phyloP scores from a whole-genome alignment of 2,797 vertebrate genomes.

The Heterohyrax brucei region DNA sequence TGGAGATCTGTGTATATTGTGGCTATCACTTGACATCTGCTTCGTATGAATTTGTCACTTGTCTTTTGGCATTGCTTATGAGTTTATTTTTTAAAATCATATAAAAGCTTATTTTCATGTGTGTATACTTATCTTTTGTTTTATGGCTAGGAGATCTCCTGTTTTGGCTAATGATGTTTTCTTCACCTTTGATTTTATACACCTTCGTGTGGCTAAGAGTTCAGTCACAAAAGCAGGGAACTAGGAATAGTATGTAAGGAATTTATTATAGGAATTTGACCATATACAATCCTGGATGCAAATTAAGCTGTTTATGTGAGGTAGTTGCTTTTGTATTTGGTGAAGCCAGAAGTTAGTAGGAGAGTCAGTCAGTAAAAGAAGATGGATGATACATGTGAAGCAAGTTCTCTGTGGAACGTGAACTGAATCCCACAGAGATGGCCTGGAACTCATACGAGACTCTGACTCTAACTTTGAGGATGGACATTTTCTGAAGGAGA shows the following conservation, averaged over 20 bases:
- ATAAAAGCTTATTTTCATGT: conserved; percentile 27
- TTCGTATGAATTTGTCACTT: conserved; percentile 7
- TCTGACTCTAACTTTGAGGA: background rate
- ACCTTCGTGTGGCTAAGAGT: background rate
- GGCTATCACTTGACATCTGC: background rate
- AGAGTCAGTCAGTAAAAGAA: background rate
- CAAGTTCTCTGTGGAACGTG: background rate
- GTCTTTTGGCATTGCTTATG: background rate
- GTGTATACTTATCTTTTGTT: conserved; percentile 31
- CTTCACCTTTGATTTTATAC: background rate
- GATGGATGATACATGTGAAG: background rate
- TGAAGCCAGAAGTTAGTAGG: background rate
- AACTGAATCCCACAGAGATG: background rate
- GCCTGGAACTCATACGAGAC: background rate
- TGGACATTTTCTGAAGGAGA: background rate
- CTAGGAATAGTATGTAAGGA: background rate
- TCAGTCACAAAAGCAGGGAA: conserved; percentile 59
- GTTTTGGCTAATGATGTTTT: conserved; percentile 36
- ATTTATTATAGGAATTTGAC: conserved; percentile 53
- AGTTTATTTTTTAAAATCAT: background rate
- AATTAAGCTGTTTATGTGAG: conserved; percentile 63
- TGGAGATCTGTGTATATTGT: conserved; percentile 13
- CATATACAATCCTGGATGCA: conserved; percentile 11
- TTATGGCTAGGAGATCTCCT: conserved; percentile 24
- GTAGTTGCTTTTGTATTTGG: conserved; percentile 1